phyloP scores from a whole-genome alignment of 2,797 vertebrate species.

The Streptopelia turtur region DNA sequence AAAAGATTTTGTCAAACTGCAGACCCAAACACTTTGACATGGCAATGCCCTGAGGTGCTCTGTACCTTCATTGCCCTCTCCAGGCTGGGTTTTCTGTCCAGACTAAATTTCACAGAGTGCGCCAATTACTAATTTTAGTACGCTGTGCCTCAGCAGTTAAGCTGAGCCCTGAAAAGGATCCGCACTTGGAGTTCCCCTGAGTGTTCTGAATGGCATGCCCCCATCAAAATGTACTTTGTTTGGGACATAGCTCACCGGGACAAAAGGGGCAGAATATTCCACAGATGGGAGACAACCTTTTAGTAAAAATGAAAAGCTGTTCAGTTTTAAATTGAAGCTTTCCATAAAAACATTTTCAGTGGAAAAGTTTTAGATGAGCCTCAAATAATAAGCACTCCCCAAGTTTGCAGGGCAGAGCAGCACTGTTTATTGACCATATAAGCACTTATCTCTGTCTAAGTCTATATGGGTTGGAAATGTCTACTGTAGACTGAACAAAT shows the following conservation, averaged over 20 bases:
- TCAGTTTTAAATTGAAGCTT: not conserved
- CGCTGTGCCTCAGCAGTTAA: not conserved
- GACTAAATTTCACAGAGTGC: not conserved
- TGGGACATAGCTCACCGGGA: not conserved
- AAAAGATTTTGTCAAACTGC: not conserved
- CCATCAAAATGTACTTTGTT: not conserved
- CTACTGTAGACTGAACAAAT: not conserved
- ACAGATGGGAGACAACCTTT: not conserved
- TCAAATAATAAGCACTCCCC: not conserved
- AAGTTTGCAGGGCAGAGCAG: not conserved
- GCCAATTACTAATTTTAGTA: not conserved
- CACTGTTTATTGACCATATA: not conserved
- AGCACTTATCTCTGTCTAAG: not conserved
- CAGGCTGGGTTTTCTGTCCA: not conserved
- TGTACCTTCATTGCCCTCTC: not conserved
- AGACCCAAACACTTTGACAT: rapidly evolving
- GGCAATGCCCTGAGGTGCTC: not conserved
- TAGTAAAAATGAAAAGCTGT: not conserved
- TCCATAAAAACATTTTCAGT: not conserved
- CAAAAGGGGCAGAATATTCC: not conserved
- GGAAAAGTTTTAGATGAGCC: not conserved
- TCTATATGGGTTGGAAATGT: not conserved
- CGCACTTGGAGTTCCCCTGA: not conserved
- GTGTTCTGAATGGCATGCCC: not conserved
- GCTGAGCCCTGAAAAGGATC: not conserved